Conservation (phyloP, 1,140 invertebrate genomes). For the Globodera rostochiensis region DNA sequence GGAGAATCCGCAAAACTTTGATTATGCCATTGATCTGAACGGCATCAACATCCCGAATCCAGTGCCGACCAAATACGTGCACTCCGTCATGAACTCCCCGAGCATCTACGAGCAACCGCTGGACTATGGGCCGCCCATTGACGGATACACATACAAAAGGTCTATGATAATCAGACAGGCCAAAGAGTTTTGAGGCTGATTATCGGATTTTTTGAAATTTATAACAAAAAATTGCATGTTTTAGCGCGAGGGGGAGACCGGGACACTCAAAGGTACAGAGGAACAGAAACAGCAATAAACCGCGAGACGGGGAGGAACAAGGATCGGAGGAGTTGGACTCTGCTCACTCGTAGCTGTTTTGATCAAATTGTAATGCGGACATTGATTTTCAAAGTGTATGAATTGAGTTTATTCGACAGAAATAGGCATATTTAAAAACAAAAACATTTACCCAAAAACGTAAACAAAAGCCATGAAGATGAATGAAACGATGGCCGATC, state of each 20-base stretch:
- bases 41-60: slow-evolving; percentile 36
- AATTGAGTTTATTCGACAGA: no score
- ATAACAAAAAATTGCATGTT: background rate
- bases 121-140: background rate
- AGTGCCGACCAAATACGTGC: slow-evolving; percentile 44
- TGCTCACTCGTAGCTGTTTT: background rate
- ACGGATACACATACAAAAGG: background rate
- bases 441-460: background rate
- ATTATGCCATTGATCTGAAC: slow-evolving; percentile 51
- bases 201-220: background rate
- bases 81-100: background rate
- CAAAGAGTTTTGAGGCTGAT: no score
- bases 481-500: background rate
- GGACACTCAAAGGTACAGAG: background rate
- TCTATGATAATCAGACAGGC: no score
- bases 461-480: background rate
- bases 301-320: no score
- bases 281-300: background rate
- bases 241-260: no score
- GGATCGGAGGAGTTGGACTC: no score
- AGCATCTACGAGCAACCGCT: background rate
- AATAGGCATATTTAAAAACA: background rate
- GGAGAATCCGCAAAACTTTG: slow-evolving; percentile 45
- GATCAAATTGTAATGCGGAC: background rate
- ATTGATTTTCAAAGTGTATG: no score